These are phyloP conservation scores for Pyrocephalus nanus DNA, from an alignment of 2,797 vertebrate genomes.

Conservation along the genomic window DNA sequence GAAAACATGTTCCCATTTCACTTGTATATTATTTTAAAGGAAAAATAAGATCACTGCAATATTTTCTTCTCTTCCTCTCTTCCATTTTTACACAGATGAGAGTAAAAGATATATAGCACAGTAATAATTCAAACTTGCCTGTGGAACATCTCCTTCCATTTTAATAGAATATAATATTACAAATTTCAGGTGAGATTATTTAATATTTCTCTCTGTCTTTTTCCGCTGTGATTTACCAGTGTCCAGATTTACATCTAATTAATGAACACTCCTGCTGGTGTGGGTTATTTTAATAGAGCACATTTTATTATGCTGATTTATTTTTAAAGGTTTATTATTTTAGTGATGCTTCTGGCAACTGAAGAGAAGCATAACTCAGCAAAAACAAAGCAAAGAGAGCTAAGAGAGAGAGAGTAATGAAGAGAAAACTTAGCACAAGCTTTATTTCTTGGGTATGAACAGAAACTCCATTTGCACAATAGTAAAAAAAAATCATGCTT, in stretches of 20 bases:
- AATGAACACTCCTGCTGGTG: slow-evolving; percentile 1
- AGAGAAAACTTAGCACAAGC: neutral
- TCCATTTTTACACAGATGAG: neutral
- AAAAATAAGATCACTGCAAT: neutral
- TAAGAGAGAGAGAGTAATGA: neutral
- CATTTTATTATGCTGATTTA: slow-evolving; percentile 46
- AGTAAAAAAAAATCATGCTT: neutral
- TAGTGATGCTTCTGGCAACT: slow-evolving; percentile 35
- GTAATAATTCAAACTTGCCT: slow-evolving; percentile 31
- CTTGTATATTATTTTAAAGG: neutral
- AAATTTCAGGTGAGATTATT: slow-evolving; percentile 28
- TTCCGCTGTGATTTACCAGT: slow-evolving; percentile 23
- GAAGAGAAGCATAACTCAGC: neutral
- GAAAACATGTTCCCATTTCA: neutral
- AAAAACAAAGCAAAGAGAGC: slow-evolving; percentile 8
- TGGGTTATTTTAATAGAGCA: slow-evolving; percentile 66
- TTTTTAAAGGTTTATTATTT: slow-evolving; percentile 34
- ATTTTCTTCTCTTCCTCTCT: neutral
- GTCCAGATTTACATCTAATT: slow-evolving; percentile 16
- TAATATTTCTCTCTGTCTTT: neutral
- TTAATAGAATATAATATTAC: slow-evolving; percentile 46
- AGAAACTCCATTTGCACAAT: neutral
- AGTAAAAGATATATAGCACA: neutral
- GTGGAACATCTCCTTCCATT: slow-evolving; percentile 1
- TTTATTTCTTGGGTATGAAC: neutral